Evolutionary conservation across 2,888 invertebrate genomes (phyloP).

Genomic region (Lycia hirtaria): DNA sequence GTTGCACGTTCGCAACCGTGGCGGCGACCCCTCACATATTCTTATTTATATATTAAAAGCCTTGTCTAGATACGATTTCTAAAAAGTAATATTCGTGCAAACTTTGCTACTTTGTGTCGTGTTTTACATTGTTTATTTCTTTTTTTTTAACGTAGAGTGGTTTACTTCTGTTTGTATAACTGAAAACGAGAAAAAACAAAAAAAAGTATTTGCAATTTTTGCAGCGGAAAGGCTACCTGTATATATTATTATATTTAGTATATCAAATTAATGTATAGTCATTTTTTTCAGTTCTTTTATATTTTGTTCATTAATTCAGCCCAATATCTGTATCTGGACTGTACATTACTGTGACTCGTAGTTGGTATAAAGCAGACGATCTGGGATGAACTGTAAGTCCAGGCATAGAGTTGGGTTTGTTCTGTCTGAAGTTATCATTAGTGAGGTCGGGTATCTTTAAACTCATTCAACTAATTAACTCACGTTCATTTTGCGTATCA

Average conservation of each 20-base stretch:
- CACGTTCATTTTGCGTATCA: constrained; percentile 67
- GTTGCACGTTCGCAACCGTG: neutral
- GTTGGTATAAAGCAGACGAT: constrained; percentile 38
- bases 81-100: constrained; percentile 64
- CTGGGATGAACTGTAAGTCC: constrained; percentile 43
- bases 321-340: constrained; percentile 59
- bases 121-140: constrained; percentile 80
- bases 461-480: constrained; percentile 65
- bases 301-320: constrained; percentile 60
- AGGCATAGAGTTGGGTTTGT: constrained; percentile 51
- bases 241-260: constrained; percentile 76
- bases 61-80: constrained; percentile 74
- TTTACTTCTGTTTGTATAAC: constrained; percentile 81
- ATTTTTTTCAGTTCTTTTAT: constrained; percentile 66
- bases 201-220: constrained; percentile 68
- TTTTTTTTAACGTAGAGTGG: constrained; percentile 79
- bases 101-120: constrained; percentile 78
- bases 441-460: constrained; percentile 76
- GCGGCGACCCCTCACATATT: neutral
- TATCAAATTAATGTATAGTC: constrained; percentile 72
- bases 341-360: constrained; percentile 35
- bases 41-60: constrained; percentile 73
- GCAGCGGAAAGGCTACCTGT: constrained; percentile 71
- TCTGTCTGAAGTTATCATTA: constrained; percentile 63
- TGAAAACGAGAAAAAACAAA: constrained; percentile 75